Base-by-base conservation (phyloP, 2,888 invertebrate genomes). In the Pterostichus niger region DNA sequence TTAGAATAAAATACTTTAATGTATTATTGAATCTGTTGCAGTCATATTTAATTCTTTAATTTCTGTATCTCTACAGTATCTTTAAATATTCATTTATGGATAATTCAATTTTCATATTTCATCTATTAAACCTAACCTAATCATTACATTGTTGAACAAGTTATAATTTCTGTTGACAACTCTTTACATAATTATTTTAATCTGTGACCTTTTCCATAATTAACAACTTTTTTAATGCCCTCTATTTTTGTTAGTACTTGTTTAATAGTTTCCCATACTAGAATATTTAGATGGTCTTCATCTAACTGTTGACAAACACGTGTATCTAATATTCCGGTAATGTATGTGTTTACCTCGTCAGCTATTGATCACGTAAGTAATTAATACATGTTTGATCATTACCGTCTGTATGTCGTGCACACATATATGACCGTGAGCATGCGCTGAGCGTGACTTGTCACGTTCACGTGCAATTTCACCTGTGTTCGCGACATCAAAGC, bases 331-430 rank as follows among this genome's bases (percentile, higher is more conserved):
- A 46, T 52, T 49, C 49, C 0, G 17, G 44, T 75, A 64, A 49
- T 49, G 75, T 52, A 31, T 64, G 17, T 75, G 75, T 73, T 49
- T 73, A 75, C 31, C 31, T 75, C 46, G 52, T 75, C 75, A 75
- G 75, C 75, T 75, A 75, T 75, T 75, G 75, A 75, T 75, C 75
- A 17, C 75, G 49, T 75, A 52, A 52, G 52, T 75, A 75, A 75
- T 75, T 75, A 75, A 52, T 75, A 49, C 49, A 10, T 46, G 49
- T 73, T 75, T 75, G 52, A 75, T 75, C 75, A 75, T 75, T 75
- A 75, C 49, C 33, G 49, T 49, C n/a, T 49, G 49, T 49, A 49
- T 49, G 49, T 49, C 49, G 10, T 49, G 49, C 49, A 49, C 49
- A 49, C 49, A 49, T 5, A 13, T 13, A 59, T 15, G 13, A 7